phyloP scores from a whole-genome alignment of 2,888 invertebrate species.

The Megamerina dolium region DNA sequence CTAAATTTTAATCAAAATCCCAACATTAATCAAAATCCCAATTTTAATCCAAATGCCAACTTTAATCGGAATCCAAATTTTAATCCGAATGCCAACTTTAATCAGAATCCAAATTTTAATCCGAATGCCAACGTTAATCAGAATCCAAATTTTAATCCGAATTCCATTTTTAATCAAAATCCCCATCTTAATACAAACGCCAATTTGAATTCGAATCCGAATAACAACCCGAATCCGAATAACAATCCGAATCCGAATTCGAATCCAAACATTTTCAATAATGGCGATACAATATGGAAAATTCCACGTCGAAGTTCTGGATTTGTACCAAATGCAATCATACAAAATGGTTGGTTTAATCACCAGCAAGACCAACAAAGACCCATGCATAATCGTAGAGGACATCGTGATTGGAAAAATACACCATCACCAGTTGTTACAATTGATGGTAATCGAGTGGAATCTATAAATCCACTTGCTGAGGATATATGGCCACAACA shows the following conservation, averaged over 20 bases:
- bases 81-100: background rate
- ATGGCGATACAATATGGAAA: too few relatives aligned
- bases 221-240: background rate
- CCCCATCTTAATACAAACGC: background rate
- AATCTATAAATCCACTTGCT: too few relatives aligned
- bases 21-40: background rate
- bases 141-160: background rate
- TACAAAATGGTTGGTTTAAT: background rate
- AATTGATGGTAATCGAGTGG: too few relatives aligned
- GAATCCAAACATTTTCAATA: too few relatives aligned
- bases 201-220: background rate
- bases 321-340: background rate
- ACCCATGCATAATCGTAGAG: slow-evolving; percentile 5
- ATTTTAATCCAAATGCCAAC: background rate
- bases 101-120: too few relatives aligned
- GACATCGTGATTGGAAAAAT: background rate
- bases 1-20: too few relatives aligned
- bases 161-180: background rate
- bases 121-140: background rate
- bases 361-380: background rate
- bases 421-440: too few relatives aligned
- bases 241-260: background rate
- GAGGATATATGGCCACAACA: background rate
- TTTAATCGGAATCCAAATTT: too few relatives aligned
- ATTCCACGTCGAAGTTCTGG: too few relatives aligned